phyloP scores from a whole-genome alignment of 2,888 invertebrate species.

The Anorthoa munda region DNA sequence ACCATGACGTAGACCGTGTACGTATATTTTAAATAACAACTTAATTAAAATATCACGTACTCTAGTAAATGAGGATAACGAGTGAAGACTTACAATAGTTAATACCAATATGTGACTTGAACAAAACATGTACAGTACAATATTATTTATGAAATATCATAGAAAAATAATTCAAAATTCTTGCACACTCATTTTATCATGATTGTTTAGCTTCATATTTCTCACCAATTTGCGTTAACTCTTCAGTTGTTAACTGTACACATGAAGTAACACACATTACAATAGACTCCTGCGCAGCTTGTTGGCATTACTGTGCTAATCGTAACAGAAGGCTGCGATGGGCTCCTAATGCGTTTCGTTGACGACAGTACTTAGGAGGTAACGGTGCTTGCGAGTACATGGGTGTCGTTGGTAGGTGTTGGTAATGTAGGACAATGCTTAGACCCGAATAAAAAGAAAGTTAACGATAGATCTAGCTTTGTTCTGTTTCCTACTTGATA shows the following conservation, averaged over 20 bases:
- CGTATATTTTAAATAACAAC: slow-evolving; percentile 12
- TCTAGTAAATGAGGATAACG: slow-evolving; percentile 27
- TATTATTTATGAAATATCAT: not conserved
- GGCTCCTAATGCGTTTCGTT: slow-evolving; percentile 35
- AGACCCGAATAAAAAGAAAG: not conserved
- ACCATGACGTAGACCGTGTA: not conserved
- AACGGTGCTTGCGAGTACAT: slow-evolving; percentile 39
- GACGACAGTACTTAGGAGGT: slow-evolving; percentile 36
- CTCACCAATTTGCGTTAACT: slow-evolving; percentile 1
- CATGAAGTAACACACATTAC: slow-evolving; percentile 52
- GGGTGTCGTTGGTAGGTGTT: slow-evolving; percentile 3
- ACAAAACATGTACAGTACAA: not conserved
- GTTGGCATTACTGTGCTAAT: slow-evolving; percentile 80
- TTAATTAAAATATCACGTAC: slow-evolving; percentile 7
- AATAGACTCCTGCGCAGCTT: slow-evolving; percentile 74
- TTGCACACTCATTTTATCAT: not conserved
- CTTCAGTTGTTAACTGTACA: slow-evolving; percentile 40
- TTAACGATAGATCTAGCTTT: no score
- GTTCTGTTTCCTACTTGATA: no score
- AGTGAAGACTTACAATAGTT: not conserved
- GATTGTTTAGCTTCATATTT: not conserved
- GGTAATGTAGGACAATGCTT: slow-evolving; percentile 30
- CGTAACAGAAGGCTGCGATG: slow-evolving; percentile 73
- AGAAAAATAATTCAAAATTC: not conserved
- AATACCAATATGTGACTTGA: not conserved